Conservation (phyloP, 2,888 invertebrate genomes). For the Andrena marginata region DNA sequence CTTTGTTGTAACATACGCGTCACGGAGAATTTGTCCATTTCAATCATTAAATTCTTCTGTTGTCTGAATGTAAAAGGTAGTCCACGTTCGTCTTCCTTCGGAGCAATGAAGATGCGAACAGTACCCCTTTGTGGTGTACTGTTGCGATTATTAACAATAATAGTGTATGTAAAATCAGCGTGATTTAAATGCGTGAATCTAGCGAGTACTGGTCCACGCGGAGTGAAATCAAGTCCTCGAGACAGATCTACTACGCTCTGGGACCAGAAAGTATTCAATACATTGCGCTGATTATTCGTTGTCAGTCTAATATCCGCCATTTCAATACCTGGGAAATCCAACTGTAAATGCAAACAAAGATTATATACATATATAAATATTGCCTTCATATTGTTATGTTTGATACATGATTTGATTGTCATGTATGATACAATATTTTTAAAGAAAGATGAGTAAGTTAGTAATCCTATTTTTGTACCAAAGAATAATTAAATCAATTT, state of each 20-base stretch:
- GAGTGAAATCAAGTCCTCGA: slow-evolving; percentile 93
- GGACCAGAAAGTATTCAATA: slow-evolving; percentile 91
- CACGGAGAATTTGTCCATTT: slow-evolving; percentile 90
- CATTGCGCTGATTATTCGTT: slow-evolving; percentile 86
- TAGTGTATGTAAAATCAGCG: slow-evolving; percentile 89
- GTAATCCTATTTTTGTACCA: no score
- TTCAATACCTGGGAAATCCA: slow-evolving; percentile 88
- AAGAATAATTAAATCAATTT: no score
- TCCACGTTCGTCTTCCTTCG: slow-evolving; percentile 89
- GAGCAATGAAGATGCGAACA: slow-evolving; percentile 90
- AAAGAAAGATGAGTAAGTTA: no score
- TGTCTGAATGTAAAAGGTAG: slow-evolving; percentile 88
- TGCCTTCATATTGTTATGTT: no score
- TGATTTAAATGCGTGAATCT: slow-evolving; percentile 93
- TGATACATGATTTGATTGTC: no score
- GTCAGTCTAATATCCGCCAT: slow-evolving; percentile 87
- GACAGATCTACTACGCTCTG: slow-evolving; percentile 92
- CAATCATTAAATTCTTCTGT: slow-evolving; percentile 89
- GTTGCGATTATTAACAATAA: slow-evolving; percentile 87
- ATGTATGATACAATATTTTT: neutral
- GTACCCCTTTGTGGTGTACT: slow-evolving; percentile 87
- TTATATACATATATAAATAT: neutral
- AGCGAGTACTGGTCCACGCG: slow-evolving; percentile 90
- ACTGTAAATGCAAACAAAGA: slow-evolving; percentile 81
- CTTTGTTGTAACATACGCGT: slow-evolving; percentile 86